Base-by-base conservation (phyloP, 2,797 vertebrate species). In the Tinamus major region DNA sequence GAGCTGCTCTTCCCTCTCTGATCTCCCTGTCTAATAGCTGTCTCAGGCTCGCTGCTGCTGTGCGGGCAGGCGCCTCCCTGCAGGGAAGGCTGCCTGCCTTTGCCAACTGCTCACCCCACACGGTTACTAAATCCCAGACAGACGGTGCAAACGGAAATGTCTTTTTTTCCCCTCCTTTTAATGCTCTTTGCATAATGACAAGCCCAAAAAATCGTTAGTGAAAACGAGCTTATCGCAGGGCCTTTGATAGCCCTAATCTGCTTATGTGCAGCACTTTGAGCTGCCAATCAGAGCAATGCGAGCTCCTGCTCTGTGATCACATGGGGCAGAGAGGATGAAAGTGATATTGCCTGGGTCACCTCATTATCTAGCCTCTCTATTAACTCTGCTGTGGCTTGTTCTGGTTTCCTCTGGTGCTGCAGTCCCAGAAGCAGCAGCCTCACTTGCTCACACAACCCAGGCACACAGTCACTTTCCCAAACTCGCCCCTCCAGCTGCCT, bases 201-300 rank as follows among this genome's bases (percentile, higher is more conserved):
- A 96, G 84, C 87, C 95, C 48, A 49, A 89, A 87, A 96, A 96
- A 94, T 95, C 79, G 61, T 96, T 95, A 96, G 93, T 85, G 95
- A 95, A 97, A 96, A 96, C 91, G 84, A 97, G 96, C 96, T 97
- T 97, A 97, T 96, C 72, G 21, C 79, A 92, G 79, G 94, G 92
- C 89, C 94, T 97, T 96, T 97, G 95, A 97, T 96, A 97, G 94
- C 92, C 95, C 91, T 97, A 96, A 97, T 96, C 96, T 97, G 94
- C 94, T 96, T 97, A 97, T 26, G 88, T n/a, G 6, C 86, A 95
- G 93, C 93, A 93, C 94, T 96, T 88, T 95, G 94, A 96, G 95
- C 94, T 96, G 95, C 96, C 95, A 96, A 85, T 97, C 96, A 95
- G 87, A 83, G 94, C 91, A 69, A n/a, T 29, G 37, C 41, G 51